Evolutionary conservation across 2,888 invertebrate genomes (phyloP), one percentile per base, ranked within the genome.

Genomic region (Torymus texanus): DNA sequence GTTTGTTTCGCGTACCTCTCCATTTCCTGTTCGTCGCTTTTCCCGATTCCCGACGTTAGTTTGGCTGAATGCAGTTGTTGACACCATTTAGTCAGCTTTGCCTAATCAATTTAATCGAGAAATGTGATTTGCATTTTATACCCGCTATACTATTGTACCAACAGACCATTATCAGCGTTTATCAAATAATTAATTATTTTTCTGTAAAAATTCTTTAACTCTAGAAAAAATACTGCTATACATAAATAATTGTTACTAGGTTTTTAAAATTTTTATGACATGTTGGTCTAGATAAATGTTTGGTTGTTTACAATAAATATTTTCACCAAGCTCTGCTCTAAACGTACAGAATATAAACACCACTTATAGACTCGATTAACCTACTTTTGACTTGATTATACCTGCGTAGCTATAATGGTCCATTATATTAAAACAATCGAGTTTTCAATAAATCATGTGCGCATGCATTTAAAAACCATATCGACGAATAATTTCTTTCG

Each of bases 351-450:
- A 29, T 29, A 5, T 29, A 29, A 21, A 21, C 5, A 29, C 29
- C 4, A 29, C 29, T 29, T 29, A 29, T 29, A 29, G 29, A 29
- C 5, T 29, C 76, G 76, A 76, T 76, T 76, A 70, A 70, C 76
- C 76, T 21, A 76, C 76, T 70, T 76, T 50, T 58, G 56, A 50
- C 58, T 68, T 63, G 62, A 63, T 76, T 70, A 76, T 70, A 76
- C 63, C 67, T 21, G 56, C 24, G 14, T 18, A 56, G 56, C 16
- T 63, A 76, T 63, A 76, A 76, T 56, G 63, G 16, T 68, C 68
- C 55, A 62, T 63, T 70, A 70, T 76, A 70, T 76, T 76, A 70
- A 55, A 76, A 76, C 76, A 70, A 76, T 70, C n/a, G 70, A 11
- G 0, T 50, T 56, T 16, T 56, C n/a, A 63, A 62, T 62, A 24